Evolutionary conservation across 2,113 vertebrate species (phyloP).

Genomic region (Platichthys stellatus): DNA sequence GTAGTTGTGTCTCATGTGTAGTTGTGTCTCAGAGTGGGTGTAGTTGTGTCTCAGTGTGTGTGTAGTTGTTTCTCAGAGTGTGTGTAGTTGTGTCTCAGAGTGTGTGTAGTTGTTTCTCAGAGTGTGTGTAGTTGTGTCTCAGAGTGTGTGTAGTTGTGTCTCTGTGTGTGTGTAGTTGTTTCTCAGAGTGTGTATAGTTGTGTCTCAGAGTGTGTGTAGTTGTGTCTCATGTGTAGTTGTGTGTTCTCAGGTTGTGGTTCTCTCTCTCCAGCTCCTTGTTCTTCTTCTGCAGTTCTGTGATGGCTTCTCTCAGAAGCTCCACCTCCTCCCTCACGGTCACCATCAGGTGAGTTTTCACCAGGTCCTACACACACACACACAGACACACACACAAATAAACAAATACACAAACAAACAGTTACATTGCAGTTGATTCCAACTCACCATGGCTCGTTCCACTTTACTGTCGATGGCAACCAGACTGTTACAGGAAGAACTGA

Average conservation of each 20-base stretch:
- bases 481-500: constrained; percentile 78
- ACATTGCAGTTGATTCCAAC: constrained; percentile 28
- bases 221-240: background rate
- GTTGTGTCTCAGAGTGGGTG: background rate
- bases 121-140: background rate
- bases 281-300: constrained; percentile 82
- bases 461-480: constrained; percentile 86
- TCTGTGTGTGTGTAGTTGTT: background rate
- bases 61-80: background rate
- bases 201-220: background rate
- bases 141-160: background rate
- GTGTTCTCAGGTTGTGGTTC: constrained; percentile 78
- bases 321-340: constrained; percentile 86
- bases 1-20: constrained; percentile 56
- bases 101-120: background rate
- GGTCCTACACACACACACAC: constrained; percentile 72
- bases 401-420: too few relatives aligned
- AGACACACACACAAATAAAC: background rate
- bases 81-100: too few relatives aligned
- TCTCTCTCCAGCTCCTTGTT: constrained; percentile 83
- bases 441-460: constrained; percentile 88
- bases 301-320: constrained; percentile 83
- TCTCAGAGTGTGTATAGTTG: background rate
- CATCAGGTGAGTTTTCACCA: constrained; percentile 87
- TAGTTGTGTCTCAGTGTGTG: background rate